Base-by-base conservation (phyloP, 2,888 invertebrate species). In the Phengaris arion region DNA sequence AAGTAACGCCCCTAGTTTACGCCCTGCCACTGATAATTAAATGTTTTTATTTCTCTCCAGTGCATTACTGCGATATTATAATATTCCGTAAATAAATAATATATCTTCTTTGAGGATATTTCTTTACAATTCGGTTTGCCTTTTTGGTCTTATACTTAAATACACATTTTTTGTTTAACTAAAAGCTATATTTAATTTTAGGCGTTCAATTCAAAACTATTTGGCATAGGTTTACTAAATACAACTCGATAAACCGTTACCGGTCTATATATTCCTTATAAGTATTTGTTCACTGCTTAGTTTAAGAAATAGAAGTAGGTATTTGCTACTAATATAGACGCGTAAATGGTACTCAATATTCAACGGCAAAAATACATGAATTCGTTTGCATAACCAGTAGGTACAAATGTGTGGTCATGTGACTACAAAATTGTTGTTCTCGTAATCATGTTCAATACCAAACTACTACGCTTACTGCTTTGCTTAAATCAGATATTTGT, bases 1-100 rank as follows among this genome's bases (percentile, higher is more conserved):
- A 64, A 64, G 0, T 48, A 72, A 72, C 72, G 72, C 72, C 72
- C 72, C 72, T 54, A 72, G 72, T 72, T 72, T 72, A 72, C 72
- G 72, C 72, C 72, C 70, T 6, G 46, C 45, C 6, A 54, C 51
- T 52, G 72, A 72, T 54, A 72, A 70, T 51, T 10, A 9, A 70
- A 15, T 52, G 35, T 64, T 64, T 64, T 64, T 64, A 12, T 64
- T 48, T 6, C 59, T 64, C 13, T 2, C 64, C 64, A 64, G 35
- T 64, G 12, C 64, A 64, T 64, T 35, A 64, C 64, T 64, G 6
- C 10, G 35, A 6, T 64, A 9, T 64, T 64, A 35, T 22, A 6
- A 15, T 12, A 8, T 22, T 59, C 59, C 59, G 59, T 59, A 22
- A 22, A 22, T 2, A 45, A 2, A 12, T 35, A 35, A 35, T 35